Percentiles rank a stretch among this genome's conserved stretches.
Evolutionary conservation across 1,140 invertebrate genomes (phyloP).

Genomic region (Idris sp.): DNA sequence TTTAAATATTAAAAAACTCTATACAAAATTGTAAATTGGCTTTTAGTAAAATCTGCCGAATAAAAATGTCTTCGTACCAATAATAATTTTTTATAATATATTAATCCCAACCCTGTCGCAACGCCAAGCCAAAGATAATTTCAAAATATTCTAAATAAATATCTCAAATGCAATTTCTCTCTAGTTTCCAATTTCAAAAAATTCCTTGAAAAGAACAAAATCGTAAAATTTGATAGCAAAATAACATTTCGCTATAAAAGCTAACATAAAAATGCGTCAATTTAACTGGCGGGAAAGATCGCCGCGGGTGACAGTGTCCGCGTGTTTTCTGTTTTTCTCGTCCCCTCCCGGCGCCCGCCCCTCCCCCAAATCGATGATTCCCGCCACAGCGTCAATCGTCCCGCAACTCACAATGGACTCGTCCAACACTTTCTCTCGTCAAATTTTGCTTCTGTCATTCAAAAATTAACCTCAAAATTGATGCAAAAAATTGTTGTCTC

Average conservation of each 20-base stretch:
- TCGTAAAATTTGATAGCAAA: no score
- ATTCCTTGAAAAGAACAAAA: no score
- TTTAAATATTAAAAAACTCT: no score
- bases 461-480: no score
- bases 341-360: slow-evolving; percentile 8
- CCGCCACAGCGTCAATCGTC: slow-evolving; percentile 63
- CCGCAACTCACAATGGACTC: slow-evolving; percentile 52
- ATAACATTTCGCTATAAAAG: no score
- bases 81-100: no score
- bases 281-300: slow-evolving; percentile 29
- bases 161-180: neutral
- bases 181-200: no score
- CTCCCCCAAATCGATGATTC: slow-evolving; percentile 62
- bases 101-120: slow-evolving; percentile 16
- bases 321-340: slow-evolving; percentile 52
- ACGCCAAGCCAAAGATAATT: slow-evolving; percentile 11
- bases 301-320: slow-evolving; percentile 44
- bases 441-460: slow-evolving; percentile 1
- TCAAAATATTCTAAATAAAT: neutral
- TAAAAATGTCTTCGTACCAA: no score
- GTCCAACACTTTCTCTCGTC: slow-evolving; percentile 13
- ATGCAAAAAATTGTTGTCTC: no score
- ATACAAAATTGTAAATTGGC: no score
- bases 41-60: no score
- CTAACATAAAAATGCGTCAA: no score